Evolutionary conservation across 2,797 vertebrate species (phyloP), one percentile per base, ranked within the genome.

Genomic region (Merluccius polli): DNA sequence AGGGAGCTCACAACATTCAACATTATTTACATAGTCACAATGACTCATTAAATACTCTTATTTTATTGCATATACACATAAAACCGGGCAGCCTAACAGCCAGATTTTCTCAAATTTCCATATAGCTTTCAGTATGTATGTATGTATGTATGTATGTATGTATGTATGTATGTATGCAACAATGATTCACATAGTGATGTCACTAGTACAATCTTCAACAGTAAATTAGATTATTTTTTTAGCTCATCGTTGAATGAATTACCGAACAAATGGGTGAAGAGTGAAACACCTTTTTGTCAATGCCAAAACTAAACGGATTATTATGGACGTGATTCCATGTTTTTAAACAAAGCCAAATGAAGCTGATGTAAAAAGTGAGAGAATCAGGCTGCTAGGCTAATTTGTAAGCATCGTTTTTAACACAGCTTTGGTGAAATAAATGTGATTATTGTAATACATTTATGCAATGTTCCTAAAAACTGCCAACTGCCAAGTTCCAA

Each of bases 41-140:
- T 65, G 59, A 65, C 24, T 65, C 9, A 65, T 27, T 12, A 24
- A 27, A 65, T 65, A 27, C 27, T 27, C 59, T 27, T 65, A 65
- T 65, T 65, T 65, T 65, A 65, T 65, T 65, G n/a, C 59, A 65
- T 65, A 59, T 59, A 65, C 24, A 65, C 24, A 65, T 65, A 9
- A 24, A 65, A 65, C 59, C 27, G 59, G 59, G 59, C 59, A 65
- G 59, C n/a, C 59, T 65, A 65, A 65, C 59, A 65, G 24, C 24
- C 3, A 65, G 59, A 65, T 65, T 27, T 65, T 27, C 59, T 65
- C 59, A 65, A 12, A 27, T 65, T 24, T 65, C 59, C 59, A 65
- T 27, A 27, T 4, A 27, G 59, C 59, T 65, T 52, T 65, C 59
- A 65, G 59, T 27, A 65, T 65, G 59, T n/a, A n/a, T n/a, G n/a